Base-by-base conservation (phyloP, 2,113 vertebrate species). In the zebrafish (Danio rerio) region DNA sequence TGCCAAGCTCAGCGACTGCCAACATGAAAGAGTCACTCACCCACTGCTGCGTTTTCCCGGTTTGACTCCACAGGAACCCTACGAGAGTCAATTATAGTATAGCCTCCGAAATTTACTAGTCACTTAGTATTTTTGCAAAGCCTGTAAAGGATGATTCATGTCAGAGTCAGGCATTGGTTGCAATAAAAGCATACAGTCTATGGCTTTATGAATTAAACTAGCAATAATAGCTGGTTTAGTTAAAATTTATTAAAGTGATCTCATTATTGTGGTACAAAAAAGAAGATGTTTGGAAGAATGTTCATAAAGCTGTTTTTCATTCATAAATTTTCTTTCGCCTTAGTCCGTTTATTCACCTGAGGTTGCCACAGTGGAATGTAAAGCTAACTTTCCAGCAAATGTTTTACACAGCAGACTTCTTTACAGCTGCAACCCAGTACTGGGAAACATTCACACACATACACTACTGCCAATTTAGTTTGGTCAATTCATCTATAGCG, bases 1-100 rank as follows among this genome's bases (percentile, higher is more conserved):
- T 83, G 73, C 73, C 63, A 78, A 59, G 77, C 62, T 62, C 61
- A 43, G 18, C 43, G 8, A 18, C 49, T 79, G 77, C 61, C 77
- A 52, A 68, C 20, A 66, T 66, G 62, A 78, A 83, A 18, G 31
- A 53, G 55, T 42, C 55, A 68, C 20, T 66, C 15, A 56, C 16
- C 3, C 21, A 65, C 16, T 0, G 15, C 21, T 56, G 49, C 55
- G 21, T 16, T 0, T 49, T 58, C 40, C 40, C 56, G 7, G 8
- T 13, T 40, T 42, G 72, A 77, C 20, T 59, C 21, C 1, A 4
- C 40, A 58, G 43, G 45, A 9, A 47, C 13, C 66, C 53, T 15
- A 21, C 11, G 9, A 66, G 18, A 59, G 80, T 53, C 74, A 66
- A 65, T 79, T 75, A 45, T 49, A 82, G 55, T 62, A 65, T 20